These are phyloP conservation scores for Pygmarrhopalites habei DNA, from an alignment of 1,140 invertebrate species.

Conservation along the genomic window DNA sequence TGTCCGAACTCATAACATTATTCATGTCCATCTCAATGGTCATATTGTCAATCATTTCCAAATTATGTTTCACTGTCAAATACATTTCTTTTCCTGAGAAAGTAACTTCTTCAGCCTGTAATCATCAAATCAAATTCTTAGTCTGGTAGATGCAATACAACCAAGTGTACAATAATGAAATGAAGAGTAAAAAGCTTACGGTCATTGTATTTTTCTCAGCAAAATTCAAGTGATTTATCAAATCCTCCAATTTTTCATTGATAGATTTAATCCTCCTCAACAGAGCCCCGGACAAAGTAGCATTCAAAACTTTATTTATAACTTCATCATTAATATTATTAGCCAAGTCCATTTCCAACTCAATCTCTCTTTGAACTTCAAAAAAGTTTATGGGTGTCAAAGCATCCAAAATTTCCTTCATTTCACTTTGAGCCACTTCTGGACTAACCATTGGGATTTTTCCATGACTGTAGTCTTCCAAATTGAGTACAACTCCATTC, in stretches of 20 bases:
- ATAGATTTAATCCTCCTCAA: constrained; percentile 2
- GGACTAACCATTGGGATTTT: constrained; percentile 8
- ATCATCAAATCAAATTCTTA: neutral
- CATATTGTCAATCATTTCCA: constrained; percentile 17
- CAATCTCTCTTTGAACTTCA: neutral
- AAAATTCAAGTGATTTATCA: constrained; percentile 2
- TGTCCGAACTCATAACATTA: constrained; percentile 5
- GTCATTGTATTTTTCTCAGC: neutral
- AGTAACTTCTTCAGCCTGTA: constrained; percentile 1
- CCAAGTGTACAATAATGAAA: neutral
- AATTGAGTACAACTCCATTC: neutral
- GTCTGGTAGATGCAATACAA: neutral
- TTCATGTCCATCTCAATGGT: constrained; percentile 16
- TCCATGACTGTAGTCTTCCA: constrained; percentile 14
- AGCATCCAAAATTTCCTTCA: constrained; percentile 49
- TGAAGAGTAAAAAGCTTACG: neutral
- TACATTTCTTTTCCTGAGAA: constrained; percentile 1
- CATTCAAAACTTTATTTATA: neutral
- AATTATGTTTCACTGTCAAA: neutral
- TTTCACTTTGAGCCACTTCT: constrained; percentile 49
- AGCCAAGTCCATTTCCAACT: neutral
- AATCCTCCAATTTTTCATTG: constrained; percentile 19
- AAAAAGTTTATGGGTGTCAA: constrained; percentile 49
- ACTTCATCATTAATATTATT: neutral
- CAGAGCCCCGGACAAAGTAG: neutral